Percentiles rank a stretch among this genome's conserved stretches.
Conservation (phyloP, 2,113 vertebrate species). For the Caranx melampygus region DNA sequence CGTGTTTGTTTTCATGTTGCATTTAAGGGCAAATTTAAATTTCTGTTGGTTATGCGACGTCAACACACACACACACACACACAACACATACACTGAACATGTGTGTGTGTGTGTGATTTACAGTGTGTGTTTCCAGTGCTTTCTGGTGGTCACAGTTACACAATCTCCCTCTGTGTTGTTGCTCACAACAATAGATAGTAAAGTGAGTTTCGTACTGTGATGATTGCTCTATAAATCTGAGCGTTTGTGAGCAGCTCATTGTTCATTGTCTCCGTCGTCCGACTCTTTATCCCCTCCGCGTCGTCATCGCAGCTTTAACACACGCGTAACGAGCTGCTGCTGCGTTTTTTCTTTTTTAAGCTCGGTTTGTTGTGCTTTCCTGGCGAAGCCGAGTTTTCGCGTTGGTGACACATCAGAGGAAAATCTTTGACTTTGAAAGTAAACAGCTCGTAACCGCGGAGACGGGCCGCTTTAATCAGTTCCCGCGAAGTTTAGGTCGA, state of each 20-base stretch:
- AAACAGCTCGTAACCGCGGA: not conserved
- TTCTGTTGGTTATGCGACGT: not conserved
- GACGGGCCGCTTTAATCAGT: not conserved
- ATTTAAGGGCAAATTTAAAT: not conserved
- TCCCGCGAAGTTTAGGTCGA: not conserved
- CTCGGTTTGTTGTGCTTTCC: not conserved
- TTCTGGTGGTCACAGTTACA: constrained; percentile 73
- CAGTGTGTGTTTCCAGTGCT: constrained; percentile 26
- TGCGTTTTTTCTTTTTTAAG: no score
- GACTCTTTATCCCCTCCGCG: constrained; percentile 4
- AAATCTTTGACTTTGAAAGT: constrained; percentile 8
- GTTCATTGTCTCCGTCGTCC: constrained; percentile 69
- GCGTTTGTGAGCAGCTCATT: constrained; percentile 64
- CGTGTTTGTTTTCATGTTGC: not conserved
- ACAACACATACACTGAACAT: not conserved
- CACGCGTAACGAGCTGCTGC: not conserved
- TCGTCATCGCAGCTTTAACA: constrained; percentile 6
- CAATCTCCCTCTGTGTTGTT: constrained; percentile 67
- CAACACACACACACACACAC: not conserved
- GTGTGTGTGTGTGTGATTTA: constrained; percentile 20
- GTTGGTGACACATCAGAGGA: constrained; percentile 26
- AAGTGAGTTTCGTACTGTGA: constrained; percentile 73
- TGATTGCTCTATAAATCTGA: constrained; percentile 81
- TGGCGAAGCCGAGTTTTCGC: not conserved
- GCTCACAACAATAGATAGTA: constrained; percentile 69